Conservation (phyloP, 23 tunicate species). For the Botrylloides violaceus region DNA sequence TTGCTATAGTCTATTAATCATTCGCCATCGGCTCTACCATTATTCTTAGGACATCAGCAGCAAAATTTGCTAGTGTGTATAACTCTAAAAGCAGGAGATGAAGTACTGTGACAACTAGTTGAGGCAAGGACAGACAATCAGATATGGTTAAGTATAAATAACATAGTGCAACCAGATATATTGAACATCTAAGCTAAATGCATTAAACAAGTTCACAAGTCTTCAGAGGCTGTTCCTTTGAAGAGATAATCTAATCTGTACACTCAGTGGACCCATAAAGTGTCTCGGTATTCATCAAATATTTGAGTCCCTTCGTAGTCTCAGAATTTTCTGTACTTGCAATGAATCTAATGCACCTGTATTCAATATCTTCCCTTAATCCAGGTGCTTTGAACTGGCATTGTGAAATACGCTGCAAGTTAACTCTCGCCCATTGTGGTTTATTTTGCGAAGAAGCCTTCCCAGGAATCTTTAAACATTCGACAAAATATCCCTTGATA, state of each 20-base stretch:
- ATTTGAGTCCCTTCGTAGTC: background rate
- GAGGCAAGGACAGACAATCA: background rate
- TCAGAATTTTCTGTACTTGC: background rate
- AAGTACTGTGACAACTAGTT: too few species aligned
- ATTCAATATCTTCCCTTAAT: conserved; percentile 55
- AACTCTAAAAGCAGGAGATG: too few species aligned
- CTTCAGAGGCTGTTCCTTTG: too few species aligned
- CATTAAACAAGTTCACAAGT: too few species aligned
- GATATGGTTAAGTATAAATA: background rate
- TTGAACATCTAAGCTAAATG: too few species aligned
- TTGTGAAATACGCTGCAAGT: conserved; percentile 23
- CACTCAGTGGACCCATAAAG: background rate
- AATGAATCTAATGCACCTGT: conserved; percentile 20
- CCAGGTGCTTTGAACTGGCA: conserved; percentile 55
- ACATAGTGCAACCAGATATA: background rate
- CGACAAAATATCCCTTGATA: conserved; percentile 81
- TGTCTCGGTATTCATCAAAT: background rate
- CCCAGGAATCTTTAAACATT: conserved; percentile 27
- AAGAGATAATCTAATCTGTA: background rate
- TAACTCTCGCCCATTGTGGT: conserved; percentile 61
- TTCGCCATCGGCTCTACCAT: too few species aligned
- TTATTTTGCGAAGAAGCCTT: background rate
- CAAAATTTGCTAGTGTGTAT: too few species aligned
- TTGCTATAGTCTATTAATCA: too few species aligned
- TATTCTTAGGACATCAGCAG: too few species aligned